These are phyloP conservation scores for Hetaerina titia DNA, from an alignment of 2,888 invertebrate species.

Conservation along the genomic window DNA sequence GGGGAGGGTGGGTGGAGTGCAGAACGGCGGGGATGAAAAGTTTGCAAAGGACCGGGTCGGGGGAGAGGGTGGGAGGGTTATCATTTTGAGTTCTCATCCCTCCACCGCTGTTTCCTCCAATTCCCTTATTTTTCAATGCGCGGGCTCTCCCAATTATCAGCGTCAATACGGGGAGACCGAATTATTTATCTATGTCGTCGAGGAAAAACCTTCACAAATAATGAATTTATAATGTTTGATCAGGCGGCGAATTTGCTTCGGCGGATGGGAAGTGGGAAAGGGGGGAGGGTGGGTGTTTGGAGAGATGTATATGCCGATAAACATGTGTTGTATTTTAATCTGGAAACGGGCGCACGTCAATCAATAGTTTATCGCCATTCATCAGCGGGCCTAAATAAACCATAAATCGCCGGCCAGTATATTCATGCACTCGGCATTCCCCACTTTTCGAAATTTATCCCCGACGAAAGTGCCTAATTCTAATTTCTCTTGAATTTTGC, in stretches of 20 bases:
- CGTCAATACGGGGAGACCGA: conserved; percentile 53
- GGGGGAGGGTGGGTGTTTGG: neutral
- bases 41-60: neutral
- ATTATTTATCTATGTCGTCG: conserved; percentile 65
- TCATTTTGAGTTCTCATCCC: conserved; percentile 17
- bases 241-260: neutral
- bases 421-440: neutral
- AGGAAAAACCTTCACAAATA: conserved; percentile 59
- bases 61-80: neutral
- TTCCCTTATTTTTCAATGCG: neutral
- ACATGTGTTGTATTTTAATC: conserved; percentile 53
- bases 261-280: neutral
- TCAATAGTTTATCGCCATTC: conserved; percentile 47
- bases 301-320: conserved; percentile 40
- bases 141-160: conserved; percentile 42
- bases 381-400: conserved; percentile 54
- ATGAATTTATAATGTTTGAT: conserved; percentile 67
- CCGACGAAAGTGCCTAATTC: neutral
- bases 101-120: neutral
- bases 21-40: neutral
- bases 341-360: neutral
- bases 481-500: conserved; percentile 9
- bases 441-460: neutral
- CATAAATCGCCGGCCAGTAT: conserved; percentile 26
- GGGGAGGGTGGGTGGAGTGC: neutral